Evolutionary conservation across 2,888 invertebrate genomes (phyloP).

Genomic region (Cecidostiba fungosa): DNA sequence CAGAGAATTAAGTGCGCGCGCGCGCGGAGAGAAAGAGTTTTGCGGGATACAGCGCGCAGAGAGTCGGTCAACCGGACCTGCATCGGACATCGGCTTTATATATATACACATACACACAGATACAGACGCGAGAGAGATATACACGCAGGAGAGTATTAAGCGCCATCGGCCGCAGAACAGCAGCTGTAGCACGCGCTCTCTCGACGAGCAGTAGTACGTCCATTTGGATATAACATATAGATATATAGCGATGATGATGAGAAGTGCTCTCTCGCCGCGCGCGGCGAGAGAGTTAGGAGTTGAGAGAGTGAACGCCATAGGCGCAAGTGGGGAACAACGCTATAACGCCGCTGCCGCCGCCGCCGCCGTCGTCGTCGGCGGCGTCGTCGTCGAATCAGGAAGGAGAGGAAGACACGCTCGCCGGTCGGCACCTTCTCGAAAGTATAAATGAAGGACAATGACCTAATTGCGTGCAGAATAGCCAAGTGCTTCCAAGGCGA

Average conservation of each 20-base stretch:
- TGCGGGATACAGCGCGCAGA: constrained; percentile 39
- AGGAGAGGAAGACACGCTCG: constrained; percentile 1
- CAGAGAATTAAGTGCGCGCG: neutral
- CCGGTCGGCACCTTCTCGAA: constrained; percentile 57
- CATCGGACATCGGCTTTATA: neutral
- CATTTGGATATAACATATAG: neutral
- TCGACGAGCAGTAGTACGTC: neutral
- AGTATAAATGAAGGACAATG: constrained; percentile 80
- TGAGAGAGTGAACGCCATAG: constrained; percentile 41
- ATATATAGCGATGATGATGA: neutral
- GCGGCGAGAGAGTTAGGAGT: neutral
- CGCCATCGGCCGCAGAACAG: neutral
- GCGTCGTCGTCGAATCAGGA: neutral
- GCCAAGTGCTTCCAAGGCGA: constrained; percentile 74
- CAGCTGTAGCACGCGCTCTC: constrained; percentile 6
- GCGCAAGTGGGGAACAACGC: neutral
- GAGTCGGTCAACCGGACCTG: constrained; percentile 64
- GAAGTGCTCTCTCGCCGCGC: neutral
- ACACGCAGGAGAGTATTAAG: neutral
- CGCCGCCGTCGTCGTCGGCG: neutral
- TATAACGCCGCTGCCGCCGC: neutral
- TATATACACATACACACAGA: neutral
- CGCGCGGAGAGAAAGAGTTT: constrained; percentile 4
- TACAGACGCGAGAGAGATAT: neutral
- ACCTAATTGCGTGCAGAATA: constrained; percentile 79